These are phyloP conservation scores for Poecilia gillii DNA, from an alignment of 2,797 vertebrate species.

Conservation along the genomic window DNA sequence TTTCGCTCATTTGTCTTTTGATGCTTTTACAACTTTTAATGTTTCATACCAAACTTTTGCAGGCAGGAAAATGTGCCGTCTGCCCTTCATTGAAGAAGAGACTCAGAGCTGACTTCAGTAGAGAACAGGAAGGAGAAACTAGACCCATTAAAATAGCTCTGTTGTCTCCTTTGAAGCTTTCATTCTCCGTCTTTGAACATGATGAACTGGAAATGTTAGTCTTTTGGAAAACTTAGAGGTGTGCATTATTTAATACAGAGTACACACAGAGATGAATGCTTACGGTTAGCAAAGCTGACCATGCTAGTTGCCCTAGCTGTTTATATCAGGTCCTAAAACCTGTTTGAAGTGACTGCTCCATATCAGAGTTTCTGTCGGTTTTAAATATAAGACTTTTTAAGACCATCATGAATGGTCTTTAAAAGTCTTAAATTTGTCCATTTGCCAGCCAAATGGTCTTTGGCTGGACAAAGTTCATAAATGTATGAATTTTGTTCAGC, in stretches of 20 bases:
- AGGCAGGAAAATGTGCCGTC: not conserved
- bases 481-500: too few relatives aligned
- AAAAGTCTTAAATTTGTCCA: too few relatives aligned
- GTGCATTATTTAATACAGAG: not conserved
- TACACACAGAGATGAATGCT: not conserved
- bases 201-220: not conserved
- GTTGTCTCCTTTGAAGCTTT: not conserved
- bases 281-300: not conserved
- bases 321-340: not conserved
- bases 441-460: too few relatives aligned
- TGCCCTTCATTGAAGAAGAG: not conserved
- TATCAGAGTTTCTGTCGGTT: too few relatives aligned
- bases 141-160: not conserved
- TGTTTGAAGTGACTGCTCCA: not conserved
- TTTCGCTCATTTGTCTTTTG: not conserved
- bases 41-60: not conserved
- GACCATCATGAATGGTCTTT: too few relatives aligned
- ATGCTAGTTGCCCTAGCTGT: not conserved
- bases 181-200: not conserved
- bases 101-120: not conserved
- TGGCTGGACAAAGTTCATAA: too few relatives aligned
- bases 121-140: not conserved
- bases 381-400: too few relatives aligned
- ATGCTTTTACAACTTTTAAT: not conserved
- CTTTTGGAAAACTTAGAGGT: not conserved